These are phyloP conservation scores for Columba guinea DNA, from an alignment of 2,797 vertebrate genomes.

Conservation along the genomic window DNA sequence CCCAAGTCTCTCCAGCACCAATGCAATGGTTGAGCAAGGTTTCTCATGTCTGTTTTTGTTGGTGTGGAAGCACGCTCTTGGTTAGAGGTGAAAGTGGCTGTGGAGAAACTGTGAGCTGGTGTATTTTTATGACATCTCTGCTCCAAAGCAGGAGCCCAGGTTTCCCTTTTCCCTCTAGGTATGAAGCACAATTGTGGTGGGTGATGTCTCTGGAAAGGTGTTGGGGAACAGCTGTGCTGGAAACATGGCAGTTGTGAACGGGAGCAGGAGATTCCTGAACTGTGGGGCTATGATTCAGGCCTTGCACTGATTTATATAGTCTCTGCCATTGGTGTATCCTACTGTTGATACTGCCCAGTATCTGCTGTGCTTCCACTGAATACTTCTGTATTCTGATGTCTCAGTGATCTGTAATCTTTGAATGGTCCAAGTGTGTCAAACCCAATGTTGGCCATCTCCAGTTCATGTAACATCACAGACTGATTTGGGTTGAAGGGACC, in stretches of 20 bases:
- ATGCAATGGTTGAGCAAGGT: neutral
- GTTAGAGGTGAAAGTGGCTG: neutral
- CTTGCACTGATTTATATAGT: no score
- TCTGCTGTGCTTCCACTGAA: neutral
- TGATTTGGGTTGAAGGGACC: no score
- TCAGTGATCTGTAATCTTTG: neutral
- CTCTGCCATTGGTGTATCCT: neutral
- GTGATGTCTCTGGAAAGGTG: neutral
- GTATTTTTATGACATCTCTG: no score
- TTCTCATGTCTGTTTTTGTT: neutral
- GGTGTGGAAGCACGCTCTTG: neutral
- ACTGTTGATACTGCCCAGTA: neutral
- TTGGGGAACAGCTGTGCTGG: neutral
- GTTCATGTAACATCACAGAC: no score
- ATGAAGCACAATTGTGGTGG: rapidly evolving
- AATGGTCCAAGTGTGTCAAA: neutral
- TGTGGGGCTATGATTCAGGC: neutral
- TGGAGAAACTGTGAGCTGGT: neutral
- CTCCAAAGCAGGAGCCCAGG: neutral
- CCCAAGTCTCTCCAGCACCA: no score
- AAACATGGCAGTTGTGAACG: rapidly evolving
- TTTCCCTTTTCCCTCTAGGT: neutral
- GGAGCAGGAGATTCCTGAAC: neutral
- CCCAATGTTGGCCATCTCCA: rapidly evolving
- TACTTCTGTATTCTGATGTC: no score